A percentile compares a stretch with the other conserved stretches of the same genome.
Conservation (phyloP, 2,888 invertebrate species). For the Rhogogaster chlorosoma region DNA sequence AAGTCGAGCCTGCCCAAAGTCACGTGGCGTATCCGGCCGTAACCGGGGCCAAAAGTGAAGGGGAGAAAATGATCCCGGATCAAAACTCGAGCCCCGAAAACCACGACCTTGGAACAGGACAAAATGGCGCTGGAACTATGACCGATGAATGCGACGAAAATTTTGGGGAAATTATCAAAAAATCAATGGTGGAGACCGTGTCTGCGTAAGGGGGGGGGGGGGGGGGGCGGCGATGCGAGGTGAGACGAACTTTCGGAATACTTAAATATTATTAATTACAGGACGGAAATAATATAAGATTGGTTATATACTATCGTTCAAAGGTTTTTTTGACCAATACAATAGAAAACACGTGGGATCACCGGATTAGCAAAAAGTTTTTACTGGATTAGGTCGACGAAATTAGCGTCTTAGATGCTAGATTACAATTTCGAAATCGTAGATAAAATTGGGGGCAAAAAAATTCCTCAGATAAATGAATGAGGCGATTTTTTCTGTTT, state of each 20-base stretch:
- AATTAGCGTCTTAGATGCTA: background rate
- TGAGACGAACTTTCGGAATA: background rate
- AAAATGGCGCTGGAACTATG: conserved; percentile 53
- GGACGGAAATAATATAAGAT: background rate
- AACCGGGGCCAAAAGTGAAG: conserved; percentile 54
- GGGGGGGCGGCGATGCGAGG: too few species aligned
- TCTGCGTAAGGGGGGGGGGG: conserved; percentile 83
- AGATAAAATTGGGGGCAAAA: too few species aligned
- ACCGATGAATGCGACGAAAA: conserved; percentile 83
- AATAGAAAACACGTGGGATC: background rate
- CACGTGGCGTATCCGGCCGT: conserved; percentile 54
- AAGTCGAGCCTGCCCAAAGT: conserved; percentile 65
- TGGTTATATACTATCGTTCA: background rate
- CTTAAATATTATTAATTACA: background rate
- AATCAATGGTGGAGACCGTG: conserved; percentile 95
- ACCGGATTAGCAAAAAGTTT: background rate
- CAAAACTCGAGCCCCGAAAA: background rate
- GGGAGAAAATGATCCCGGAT: background rate
- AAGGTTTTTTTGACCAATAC: background rate
- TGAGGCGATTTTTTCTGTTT: too few species aligned
- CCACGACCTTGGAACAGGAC: background rate
- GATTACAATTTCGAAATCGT: too few species aligned
- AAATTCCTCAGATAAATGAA: too few species aligned
- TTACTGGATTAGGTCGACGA: background rate
- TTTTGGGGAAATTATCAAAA: conserved; percentile 95